Evolutionary conservation across 2,113 vertebrate genomes (phyloP).

Genomic region (Passer domesticus): DNA sequence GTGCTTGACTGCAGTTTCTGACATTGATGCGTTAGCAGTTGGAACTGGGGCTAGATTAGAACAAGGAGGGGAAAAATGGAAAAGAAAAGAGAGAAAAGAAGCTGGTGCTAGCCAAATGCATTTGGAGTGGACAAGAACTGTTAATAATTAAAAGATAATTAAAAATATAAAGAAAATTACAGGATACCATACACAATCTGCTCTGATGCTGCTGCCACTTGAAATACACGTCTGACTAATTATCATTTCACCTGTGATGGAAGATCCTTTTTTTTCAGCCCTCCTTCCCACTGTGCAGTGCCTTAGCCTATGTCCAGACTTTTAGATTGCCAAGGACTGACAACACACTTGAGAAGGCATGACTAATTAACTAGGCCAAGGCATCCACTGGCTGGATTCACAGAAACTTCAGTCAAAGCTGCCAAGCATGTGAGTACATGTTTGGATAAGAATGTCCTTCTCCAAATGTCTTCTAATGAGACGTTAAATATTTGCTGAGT

Average conservation of each 20-base stretch:
- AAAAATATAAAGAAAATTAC: slow-evolving; percentile 56
- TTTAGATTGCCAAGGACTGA: slow-evolving; percentile 66
- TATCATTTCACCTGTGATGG: slow-evolving; percentile 48
- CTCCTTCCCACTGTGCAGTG: slow-evolving; percentile 46
- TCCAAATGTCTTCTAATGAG: slow-evolving; percentile 3
- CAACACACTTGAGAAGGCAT: slow-evolving; percentile 63
- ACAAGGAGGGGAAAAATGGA: slow-evolving; percentile 17
- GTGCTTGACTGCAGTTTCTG: slow-evolving; percentile 79
- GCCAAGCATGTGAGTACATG: slow-evolving; percentile 22
- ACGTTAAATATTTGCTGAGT: slow-evolving; percentile 40
- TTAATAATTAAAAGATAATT: slow-evolving; percentile 70
- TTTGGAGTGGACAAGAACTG: slow-evolving; percentile 61
- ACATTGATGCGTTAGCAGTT: slow-evolving; percentile 77
- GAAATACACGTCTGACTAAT: slow-evolving; percentile 11
- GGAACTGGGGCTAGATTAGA: slow-evolving; percentile 68
- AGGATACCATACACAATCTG: not conserved
- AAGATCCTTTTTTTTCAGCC: slow-evolving; percentile 16
- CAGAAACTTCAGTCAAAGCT: slow-evolving; percentile 22
- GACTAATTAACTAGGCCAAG: slow-evolving; percentile 71
- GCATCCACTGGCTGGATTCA: slow-evolving; percentile 50
- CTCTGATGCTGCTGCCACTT: slow-evolving; percentile 5
- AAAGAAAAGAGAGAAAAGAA: not conserved
- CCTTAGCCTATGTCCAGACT: slow-evolving; percentile 59
- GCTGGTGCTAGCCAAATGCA: slow-evolving; percentile 19
- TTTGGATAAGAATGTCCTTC: slow-evolving; percentile 43